A percentile compares a stretch with the other conserved stretches of the same genome.
These are phyloP conservation scores for Pammene aurita DNA, from an alignment of 2,888 invertebrate species.

Conservation along the genomic window DNA sequence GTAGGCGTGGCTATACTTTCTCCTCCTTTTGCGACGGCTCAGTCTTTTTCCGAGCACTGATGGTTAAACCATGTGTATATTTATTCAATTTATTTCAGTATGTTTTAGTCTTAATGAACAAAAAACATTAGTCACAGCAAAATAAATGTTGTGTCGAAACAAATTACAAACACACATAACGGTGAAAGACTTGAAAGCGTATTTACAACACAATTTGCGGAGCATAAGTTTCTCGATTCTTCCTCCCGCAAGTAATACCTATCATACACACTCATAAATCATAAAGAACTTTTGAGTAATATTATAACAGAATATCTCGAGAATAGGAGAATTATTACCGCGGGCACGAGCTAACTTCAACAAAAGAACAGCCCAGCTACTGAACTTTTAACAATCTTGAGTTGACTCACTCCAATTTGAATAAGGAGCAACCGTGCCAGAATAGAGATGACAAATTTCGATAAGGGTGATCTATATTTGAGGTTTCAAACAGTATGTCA, in stretches of 20 bases:
- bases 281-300: constrained; percentile 30
- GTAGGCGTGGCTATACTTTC: background rate
- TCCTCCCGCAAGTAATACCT: constrained; percentile 18
- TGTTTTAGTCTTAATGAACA: background rate
- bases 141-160: constrained; percentile 19
- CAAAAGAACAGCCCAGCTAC: constrained; percentile 45
- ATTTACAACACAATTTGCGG: constrained; percentile 29
- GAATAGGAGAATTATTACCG: constrained; percentile 44
- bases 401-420: constrained; percentile 41
- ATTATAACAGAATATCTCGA: constrained; percentile 42
- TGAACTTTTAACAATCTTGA: constrained; percentile 40
- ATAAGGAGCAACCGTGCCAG: constrained; percentile 38
- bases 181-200: constrained; percentile 26
- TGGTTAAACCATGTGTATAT: background rate
- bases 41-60: background rate
- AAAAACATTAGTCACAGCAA: constrained; percentile 13
- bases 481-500: constrained; percentile 29
- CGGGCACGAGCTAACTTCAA: constrained; percentile 40
- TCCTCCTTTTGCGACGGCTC: background rate
- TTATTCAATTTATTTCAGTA: background rate
- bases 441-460: constrained; percentile 47
- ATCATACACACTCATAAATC: constrained; percentile 28
- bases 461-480: constrained; percentile 44
- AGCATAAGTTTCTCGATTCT: constrained; percentile 25
- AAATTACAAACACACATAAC: constrained; percentile 24